phyloP scores from a whole-genome alignment of 2,797 vertebrate genomes.

The Sternarchorhynchus goeldii region DNA sequence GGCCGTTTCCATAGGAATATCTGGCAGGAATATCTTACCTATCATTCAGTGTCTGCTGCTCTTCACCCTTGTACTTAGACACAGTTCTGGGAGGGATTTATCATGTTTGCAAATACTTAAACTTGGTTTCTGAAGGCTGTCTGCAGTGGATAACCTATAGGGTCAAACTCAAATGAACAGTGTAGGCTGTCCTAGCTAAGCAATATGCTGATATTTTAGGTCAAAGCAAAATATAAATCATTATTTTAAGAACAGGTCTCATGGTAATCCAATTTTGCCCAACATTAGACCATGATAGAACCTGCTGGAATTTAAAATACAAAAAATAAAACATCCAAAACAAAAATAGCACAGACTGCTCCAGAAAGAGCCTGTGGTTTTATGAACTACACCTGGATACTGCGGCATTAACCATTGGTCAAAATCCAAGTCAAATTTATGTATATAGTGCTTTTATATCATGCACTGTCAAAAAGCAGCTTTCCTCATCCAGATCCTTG shows the following conservation, averaged over 20 bases:
- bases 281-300: not conserved
- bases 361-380: conserved; percentile 68
- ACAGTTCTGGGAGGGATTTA: conserved; percentile 51
- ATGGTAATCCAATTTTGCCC: conserved; percentile 12
- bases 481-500: too few species aligned
- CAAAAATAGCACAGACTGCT: conserved; percentile 14
- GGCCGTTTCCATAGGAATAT: conserved; percentile 31
- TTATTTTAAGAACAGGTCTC: not conserved
- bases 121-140: conserved; percentile 40
- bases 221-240: not conserved
- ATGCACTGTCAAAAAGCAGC: too few species aligned
- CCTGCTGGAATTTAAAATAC: conserved; percentile 24
- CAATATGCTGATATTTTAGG: not conserved
- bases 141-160: conserved; percentile 18
- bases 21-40: conserved; percentile 52
- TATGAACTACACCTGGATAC: conserved; percentile 36
- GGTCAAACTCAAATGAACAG: conserved; percentile 1
- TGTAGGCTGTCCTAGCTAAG: not conserved
- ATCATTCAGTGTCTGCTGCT: conserved; percentile 54
- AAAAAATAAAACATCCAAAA: conserved; percentile 8
- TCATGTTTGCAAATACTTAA: conserved; percentile 49
- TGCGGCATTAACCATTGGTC: not conserved
- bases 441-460: too few species aligned
- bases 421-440: too few species aligned
- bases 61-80: conserved; percentile 44